Evolutionary conservation across 2,113 vertebrate species (phyloP).

Genomic region (Meriones unguiculatus): DNA sequence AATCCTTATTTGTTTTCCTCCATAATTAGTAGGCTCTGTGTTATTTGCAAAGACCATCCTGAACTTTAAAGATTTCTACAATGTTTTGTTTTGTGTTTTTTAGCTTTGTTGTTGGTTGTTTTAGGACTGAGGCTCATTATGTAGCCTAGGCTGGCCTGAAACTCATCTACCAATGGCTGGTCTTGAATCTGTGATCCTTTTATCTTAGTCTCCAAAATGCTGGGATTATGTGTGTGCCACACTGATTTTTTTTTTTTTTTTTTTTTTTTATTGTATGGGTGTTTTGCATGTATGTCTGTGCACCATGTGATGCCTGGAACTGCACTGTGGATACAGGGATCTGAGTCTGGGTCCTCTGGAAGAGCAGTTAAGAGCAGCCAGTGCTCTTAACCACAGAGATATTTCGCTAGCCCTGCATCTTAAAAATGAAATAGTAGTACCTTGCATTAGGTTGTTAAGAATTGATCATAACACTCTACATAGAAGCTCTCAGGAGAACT

Average conservation of each 20-base stretch:
- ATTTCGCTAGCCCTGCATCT: background rate
- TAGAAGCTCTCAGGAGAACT: background rate
- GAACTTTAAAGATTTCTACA: constrained; percentile 3
- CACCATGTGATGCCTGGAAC: background rate
- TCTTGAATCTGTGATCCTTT: background rate
- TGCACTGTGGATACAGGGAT: background rate
- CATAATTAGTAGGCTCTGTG: background rate
- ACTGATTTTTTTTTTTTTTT: background rate
- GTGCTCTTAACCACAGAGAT: background rate
- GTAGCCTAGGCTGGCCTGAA: background rate
- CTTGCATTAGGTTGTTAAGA: background rate
- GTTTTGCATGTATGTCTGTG: background rate
- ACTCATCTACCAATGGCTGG: background rate
- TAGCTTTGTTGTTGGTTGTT: background rate
- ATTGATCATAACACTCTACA: background rate
- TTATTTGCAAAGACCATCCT: background rate
- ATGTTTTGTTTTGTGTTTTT: constrained; percentile 20
- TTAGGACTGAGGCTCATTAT: background rate
- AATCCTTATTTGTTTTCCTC: background rate
- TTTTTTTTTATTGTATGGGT: background rate
- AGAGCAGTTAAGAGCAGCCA: background rate
- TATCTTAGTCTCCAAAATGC: background rate
- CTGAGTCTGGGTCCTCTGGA: background rate
- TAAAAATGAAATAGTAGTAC: background rate
- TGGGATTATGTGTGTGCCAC: background rate